phyloP scores from a whole-genome alignment of 2,797 vertebrate genomes.

The Sebastes taczanowskii region DNA sequence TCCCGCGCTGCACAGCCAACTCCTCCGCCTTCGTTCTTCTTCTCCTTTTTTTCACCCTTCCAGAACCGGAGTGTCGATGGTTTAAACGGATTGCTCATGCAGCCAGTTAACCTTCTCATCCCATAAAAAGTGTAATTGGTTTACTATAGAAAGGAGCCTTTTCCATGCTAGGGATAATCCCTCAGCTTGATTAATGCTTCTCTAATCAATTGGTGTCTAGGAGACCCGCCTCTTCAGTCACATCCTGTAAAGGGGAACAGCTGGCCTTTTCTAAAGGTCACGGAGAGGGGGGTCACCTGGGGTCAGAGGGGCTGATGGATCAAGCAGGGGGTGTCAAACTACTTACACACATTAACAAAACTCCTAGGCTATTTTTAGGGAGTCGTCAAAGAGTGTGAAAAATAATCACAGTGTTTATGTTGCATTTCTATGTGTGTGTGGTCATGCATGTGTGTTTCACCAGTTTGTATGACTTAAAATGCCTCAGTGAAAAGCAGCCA shows the following conservation, averaged over 20 bases:
- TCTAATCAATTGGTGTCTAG: constrained; percentile 96
- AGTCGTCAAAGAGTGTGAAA: constrained; percentile 44
- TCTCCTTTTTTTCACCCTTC: constrained; percentile 58
- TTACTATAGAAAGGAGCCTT: constrained; percentile 85
- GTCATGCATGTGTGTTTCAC: background rate
- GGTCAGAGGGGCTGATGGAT: constrained; percentile 91
- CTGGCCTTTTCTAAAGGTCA: constrained; percentile 96
- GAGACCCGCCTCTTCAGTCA: constrained; percentile 90
- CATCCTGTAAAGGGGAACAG: constrained; percentile 91
- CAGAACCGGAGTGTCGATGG: constrained; percentile 77
- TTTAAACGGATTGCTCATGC: constrained; percentile 83
- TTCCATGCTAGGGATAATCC: constrained; percentile 89
- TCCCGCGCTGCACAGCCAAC: constrained; percentile 24
- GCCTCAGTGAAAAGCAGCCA: constrained; percentile 1
- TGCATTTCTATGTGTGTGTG: constrained; percentile 11
- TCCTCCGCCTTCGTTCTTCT: constrained; percentile 45
- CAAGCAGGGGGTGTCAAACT: constrained; percentile 79
- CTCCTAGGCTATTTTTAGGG: constrained; percentile 30
- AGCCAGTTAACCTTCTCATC: constrained; percentile 85
- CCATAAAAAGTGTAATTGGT: constrained; percentile 87
- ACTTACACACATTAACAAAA: constrained; percentile 70
- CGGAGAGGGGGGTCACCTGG: constrained; percentile 80
- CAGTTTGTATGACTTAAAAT: constrained; percentile 15
- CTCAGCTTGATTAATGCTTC: constrained; percentile 94
- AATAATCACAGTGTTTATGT: constrained; percentile 39